A percentile compares a stretch with the other conserved stretches of the same genome.
phyloP scores from a whole-genome alignment of 2,888 invertebrate species.

The Phortica okadai region DNA sequence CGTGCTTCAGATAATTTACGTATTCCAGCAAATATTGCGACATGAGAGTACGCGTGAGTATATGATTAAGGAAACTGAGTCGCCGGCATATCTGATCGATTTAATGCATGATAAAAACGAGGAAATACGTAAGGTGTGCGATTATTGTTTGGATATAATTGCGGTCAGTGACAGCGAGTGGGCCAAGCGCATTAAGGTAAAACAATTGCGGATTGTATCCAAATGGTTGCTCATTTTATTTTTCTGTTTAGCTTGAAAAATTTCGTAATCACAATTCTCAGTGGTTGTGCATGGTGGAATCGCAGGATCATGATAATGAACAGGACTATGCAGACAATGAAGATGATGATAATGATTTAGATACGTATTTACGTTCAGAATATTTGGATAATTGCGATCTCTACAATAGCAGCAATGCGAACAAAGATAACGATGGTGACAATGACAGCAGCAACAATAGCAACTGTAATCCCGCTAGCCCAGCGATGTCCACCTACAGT shows the following conservation, averaged over 20 bases:
- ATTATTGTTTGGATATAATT: constrained; percentile 95
- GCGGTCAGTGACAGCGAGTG: constrained; percentile 93
- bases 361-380: constrained; percentile 86
- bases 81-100: constrained; percentile 96
- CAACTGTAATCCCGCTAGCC: constrained; percentile 74
- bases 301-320: constrained; percentile 78
- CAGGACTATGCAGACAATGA: constrained; percentile 77
- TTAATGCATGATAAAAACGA: constrained; percentile 98
- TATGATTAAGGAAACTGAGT: constrained; percentile 92
- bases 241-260: constrained; percentile 82
- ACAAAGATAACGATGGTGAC: constrained; percentile 73
- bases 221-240: neutral
- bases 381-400: constrained; percentile 80
- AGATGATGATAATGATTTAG: constrained; percentile 81
- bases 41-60: constrained; percentile 88
- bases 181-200: constrained; percentile 92
- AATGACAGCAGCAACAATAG: constrained; percentile 71
- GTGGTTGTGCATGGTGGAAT: constrained; percentile 98
- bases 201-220: constrained; percentile 25
- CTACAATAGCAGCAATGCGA: constrained; percentile 76
- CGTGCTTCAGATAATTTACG: constrained; percentile 96
- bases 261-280: constrained; percentile 99
- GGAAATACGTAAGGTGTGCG: constrained; percentile 95
- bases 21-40: constrained; percentile 92
- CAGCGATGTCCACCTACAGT: constrained; percentile 74